A percentile compares a stretch with the other conserved stretches of the same genome.
phyloP scores from a whole-genome alignment of 2,797 vertebrate genomes.

The Tarsius wallacei region DNA sequence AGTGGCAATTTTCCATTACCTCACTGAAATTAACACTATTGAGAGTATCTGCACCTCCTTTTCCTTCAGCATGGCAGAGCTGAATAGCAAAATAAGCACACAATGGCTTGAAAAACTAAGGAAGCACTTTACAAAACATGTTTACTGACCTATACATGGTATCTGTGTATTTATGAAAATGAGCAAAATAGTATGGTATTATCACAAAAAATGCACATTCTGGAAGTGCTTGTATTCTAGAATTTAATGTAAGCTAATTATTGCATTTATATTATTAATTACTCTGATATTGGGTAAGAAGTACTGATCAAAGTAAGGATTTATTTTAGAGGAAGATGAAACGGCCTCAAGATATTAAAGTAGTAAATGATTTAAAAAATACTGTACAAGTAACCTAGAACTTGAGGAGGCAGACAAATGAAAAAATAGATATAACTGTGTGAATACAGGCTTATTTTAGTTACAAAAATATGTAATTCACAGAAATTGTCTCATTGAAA shows the following conservation, averaged over 20 bases:
- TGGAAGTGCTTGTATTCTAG: background rate
- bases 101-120: too few relatives aligned
- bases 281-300: background rate
- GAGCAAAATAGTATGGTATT: background rate
- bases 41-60: background rate
- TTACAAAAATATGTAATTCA: background rate
- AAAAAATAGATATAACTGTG: too few relatives aligned
- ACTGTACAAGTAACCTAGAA: background rate
- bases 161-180: background rate
- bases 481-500: background rate
- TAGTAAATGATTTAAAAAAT: background rate
- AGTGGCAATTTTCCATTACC: background rate
- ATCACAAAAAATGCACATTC: background rate
- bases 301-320: background rate
- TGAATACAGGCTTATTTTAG: background rate
- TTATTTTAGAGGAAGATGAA: background rate
- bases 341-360: background rate
- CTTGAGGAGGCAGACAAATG: background rate
- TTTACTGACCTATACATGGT: background rate
- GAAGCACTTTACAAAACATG: background rate
- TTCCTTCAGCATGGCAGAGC: background rate
- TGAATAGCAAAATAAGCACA: background rate
- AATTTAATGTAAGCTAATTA: background rate
- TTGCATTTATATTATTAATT: background rate
- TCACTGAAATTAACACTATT: background rate